Evolutionary conservation across 2,113 vertebrate species (phyloP).

Genomic region (Serinus canaria): DNA sequence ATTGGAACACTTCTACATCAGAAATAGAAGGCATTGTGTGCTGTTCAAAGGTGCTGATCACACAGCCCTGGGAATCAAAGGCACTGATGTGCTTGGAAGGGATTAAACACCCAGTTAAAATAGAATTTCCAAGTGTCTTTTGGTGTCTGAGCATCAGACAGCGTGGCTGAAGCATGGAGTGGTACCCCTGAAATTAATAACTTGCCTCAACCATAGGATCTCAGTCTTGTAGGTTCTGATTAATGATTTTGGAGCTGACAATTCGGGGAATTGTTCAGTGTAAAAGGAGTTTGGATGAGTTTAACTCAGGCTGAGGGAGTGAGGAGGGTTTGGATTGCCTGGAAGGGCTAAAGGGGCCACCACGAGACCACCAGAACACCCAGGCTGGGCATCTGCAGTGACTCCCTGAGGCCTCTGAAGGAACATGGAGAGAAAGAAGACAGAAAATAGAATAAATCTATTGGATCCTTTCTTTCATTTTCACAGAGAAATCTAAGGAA

Average conservation of each 20-base stretch:
- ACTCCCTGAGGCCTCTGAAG: neutral
- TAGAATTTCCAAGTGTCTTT: neutral
- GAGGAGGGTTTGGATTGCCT: neutral
- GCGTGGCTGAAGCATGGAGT: rapidly evolving
- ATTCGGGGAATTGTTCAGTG: neutral
- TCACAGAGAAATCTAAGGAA: slow-evolving; percentile 22
- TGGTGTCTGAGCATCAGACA: neutral
- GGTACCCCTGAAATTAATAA: neutral
- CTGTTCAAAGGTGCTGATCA: slow-evolving; percentile 37
- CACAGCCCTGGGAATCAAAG: slow-evolving; percentile 10
- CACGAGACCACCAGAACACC: rapidly evolving
- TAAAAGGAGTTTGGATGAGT: neutral
- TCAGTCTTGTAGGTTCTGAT: neutral
- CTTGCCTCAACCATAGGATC: neutral
- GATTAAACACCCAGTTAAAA: neutral
- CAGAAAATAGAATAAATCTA: slow-evolving; percentile 25
- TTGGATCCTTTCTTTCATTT: slow-evolving; percentile 29
- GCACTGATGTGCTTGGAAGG: neutral
- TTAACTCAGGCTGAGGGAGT: neutral
- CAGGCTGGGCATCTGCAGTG: too few species aligned
- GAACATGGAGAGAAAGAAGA: neutral
- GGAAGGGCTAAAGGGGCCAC: neutral
- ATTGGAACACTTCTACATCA: neutral
- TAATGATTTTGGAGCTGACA: neutral
- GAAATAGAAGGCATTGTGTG: slow-evolving; percentile 8